These are phyloP conservation scores for Sturmia bella DNA, from an alignment of 2,888 invertebrate genomes.

Conservation along the genomic window DNA sequence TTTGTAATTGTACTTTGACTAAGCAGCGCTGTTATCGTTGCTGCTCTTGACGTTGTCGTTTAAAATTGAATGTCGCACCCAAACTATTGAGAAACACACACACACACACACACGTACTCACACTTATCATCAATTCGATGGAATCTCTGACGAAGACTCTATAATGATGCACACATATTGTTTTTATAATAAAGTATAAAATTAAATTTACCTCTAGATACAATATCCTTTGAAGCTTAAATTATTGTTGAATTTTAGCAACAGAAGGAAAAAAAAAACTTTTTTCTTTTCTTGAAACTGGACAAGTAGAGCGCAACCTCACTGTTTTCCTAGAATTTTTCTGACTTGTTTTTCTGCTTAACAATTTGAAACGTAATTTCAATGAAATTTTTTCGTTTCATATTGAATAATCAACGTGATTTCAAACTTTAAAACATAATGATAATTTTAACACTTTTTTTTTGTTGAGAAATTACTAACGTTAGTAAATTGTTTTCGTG, in stretches of 20 bases:
- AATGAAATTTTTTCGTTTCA: conserved; percentile 15
- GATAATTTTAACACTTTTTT: conserved; percentile 37
- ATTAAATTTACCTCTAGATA: conserved; percentile 30
- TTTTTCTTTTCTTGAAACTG: conserved; percentile 41
- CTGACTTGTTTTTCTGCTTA: conserved; percentile 46
- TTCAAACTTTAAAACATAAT: conserved; percentile 26
- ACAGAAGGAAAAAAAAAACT: conserved; percentile 47
- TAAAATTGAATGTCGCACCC: conserved; percentile 62
- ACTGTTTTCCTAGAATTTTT: conserved; percentile 64
- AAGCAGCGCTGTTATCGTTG: conserved; percentile 41
- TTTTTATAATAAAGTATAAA: conserved; percentile 11
- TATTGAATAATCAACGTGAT: neutral
- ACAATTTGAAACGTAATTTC: conserved; percentile 26
- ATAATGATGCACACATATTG: conserved; percentile 7
- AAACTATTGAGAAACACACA: conserved; percentile 52
- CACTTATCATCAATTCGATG: conserved; percentile 48
- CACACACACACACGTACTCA: conserved; percentile 54
- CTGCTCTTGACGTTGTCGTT: conserved; percentile 28
- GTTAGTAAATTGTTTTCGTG: conserved; percentile 51
- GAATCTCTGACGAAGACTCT: neutral
- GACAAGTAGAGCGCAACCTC: conserved; percentile 52
- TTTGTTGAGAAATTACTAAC: conserved; percentile 32
- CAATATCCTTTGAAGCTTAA: conserved; percentile 24
- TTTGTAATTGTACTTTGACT: conserved; percentile 48
- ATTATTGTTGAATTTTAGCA: conserved; percentile 23